Conservation (phyloP, 2,888 invertebrate genomes). For the Eumacrocentrus americanus region DNA sequence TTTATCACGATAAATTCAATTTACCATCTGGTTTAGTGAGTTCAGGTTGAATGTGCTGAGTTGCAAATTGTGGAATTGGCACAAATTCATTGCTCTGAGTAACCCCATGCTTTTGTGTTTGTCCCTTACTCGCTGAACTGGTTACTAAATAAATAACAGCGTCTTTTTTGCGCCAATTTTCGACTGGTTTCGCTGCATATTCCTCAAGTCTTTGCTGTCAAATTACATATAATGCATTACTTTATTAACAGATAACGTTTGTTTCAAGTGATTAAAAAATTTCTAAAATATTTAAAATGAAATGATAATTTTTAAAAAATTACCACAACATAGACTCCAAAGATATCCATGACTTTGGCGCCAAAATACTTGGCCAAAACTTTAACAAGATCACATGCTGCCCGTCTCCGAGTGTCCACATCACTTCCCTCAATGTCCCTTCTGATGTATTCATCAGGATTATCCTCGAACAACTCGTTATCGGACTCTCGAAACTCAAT, state of each 20-base stretch:
- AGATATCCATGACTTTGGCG: conserved; percentile 83
- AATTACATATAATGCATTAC: not conserved
- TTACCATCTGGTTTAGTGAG: conserved; percentile 75
- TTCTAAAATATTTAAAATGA: not conserved
- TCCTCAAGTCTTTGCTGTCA: conserved; percentile 69
- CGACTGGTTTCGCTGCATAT: conserved; percentile 75
- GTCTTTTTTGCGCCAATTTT: conserved; percentile 94
- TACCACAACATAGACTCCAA: conserved; percentile 86
- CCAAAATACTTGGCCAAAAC: conserved; percentile 89
- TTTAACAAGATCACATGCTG: conserved; percentile 96
- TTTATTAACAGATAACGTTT: not conserved
- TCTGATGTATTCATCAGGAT: conserved; percentile 95
- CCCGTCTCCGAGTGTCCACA: conserved; percentile 92
- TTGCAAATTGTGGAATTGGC: conserved; percentile 86
- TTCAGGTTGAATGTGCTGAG: conserved; percentile 78
- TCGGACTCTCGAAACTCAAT: conserved; percentile 96
- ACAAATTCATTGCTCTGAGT: conserved; percentile 91
- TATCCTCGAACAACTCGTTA: conserved; percentile 96
- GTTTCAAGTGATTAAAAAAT: not conserved
- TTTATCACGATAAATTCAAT: conserved; percentile 25
- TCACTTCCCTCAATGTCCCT: conserved; percentile 98
- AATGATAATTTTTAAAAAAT: conserved; percentile 29
- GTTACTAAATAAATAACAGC: conserved; percentile 96
- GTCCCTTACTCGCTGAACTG: conserved; percentile 84
- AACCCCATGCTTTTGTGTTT: conserved; percentile 88